These are phyloP conservation scores for Lithobates sylvaticus DNA, from an alignment of 2,797 vertebrate genomes.

Conservation along the genomic window DNA sequence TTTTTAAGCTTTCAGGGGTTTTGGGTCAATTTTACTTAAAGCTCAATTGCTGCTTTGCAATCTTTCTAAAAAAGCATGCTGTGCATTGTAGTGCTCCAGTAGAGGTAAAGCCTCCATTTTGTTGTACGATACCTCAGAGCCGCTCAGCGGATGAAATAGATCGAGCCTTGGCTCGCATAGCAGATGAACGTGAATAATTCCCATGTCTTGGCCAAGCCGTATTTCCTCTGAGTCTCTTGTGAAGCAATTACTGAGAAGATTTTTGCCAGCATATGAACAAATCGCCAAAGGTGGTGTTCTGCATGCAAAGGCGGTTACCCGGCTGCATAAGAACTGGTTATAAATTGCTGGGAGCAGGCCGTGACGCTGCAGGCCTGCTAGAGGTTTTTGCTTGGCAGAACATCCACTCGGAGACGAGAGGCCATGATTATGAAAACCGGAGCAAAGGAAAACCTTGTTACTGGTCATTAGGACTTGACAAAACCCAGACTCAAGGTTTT, in stretches of 20 bases:
- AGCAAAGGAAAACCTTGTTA: no score
- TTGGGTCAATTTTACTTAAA: no score
- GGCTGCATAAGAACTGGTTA: background rate
- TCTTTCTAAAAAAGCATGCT: no score
- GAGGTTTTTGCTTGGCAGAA: no score
- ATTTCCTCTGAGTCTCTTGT: background rate
- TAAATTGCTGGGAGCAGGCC: background rate
- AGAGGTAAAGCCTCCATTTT: background rate
- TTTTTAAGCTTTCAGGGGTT: no score
- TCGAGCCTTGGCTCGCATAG: background rate
- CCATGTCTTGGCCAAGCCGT: constrained; percentile 10
- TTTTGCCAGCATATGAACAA: constrained; percentile 19
- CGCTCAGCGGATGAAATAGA: background rate
- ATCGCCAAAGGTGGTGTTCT: constrained; percentile 29
- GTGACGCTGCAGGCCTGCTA: no score
- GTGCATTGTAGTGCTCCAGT: background rate
- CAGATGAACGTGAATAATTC: constrained; percentile 22
- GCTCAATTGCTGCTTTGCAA: no score
- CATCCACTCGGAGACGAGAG: no score
- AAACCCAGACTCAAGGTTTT: no score
- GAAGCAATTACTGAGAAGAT: background rate
- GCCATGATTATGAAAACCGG: no score
- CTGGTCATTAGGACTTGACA: no score
- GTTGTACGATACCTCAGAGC: background rate
- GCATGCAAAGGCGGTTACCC: background rate